A percentile compares a stretch with the other conserved stretches of the same genome.
Evolutionary conservation across 2,113 vertebrate genomes (phyloP).

Genomic region (Phasianus colchicus): DNA sequence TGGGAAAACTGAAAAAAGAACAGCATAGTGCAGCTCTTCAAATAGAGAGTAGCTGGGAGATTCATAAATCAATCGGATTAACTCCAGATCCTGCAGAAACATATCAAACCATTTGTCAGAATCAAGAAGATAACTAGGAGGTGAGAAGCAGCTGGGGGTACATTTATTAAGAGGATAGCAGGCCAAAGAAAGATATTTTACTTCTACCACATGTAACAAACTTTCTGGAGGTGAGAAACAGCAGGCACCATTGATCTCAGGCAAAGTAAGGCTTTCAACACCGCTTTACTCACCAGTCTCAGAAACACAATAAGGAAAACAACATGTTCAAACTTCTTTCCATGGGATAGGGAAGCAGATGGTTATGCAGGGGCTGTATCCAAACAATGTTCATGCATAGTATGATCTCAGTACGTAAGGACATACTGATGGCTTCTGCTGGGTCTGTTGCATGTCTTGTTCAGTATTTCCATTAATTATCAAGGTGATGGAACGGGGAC

Average conservation of each 20-base stretch:
- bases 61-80: conserved; percentile 59
- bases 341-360: not conserved
- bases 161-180: conserved; percentile 26
- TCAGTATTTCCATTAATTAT: not conserved
- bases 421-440: not conserved
- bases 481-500: not conserved
- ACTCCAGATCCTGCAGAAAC: conserved; percentile 38
- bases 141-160: conserved; percentile 20
- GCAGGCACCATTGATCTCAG: not conserved
- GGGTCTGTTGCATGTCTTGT: not conserved
- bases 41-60: conserved; percentile 19
- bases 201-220: conserved; percentile 37
- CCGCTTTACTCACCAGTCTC: not conserved
- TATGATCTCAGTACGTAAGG: rapidly evolving
- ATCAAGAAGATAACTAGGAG: conserved; percentile 42
- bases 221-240: conserved; percentile 13
- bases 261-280: not conserved
- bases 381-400: not conserved
- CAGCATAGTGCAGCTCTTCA: conserved; percentile 17
- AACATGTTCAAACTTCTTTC: not conserved
- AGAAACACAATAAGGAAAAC: not conserved
- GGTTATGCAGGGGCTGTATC: not conserved
- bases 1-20: conserved; percentile 8
- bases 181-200: not conserved
- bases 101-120: conserved; percentile 62